Conservation (phyloP, 1,140 invertebrate genomes). For the Adoxophyes honmai region DNA sequence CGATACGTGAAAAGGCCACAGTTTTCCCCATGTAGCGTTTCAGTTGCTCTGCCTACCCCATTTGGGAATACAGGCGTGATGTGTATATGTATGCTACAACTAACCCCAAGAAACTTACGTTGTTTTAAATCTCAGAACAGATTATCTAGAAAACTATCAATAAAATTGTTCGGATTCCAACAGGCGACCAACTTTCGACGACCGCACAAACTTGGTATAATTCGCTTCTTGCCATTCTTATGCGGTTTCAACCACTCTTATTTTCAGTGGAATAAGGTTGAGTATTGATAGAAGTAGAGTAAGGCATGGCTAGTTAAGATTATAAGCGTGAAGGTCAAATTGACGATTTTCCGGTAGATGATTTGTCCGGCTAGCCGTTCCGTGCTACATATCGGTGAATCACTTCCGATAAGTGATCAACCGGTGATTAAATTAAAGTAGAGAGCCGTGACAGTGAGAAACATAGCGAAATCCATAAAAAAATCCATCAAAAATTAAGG, state of each 20-base stretch:
- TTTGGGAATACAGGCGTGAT: no score
- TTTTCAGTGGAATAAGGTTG: neutral
- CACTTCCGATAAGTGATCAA: neutral
- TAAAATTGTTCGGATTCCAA: neutral
- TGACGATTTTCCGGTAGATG: neutral
- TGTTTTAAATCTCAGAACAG: neutral
- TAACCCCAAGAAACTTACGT: neutral
- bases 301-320: neutral
- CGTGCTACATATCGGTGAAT: conserved; percentile 4
- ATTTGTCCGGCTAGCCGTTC: conserved; percentile 4
- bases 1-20: no score
- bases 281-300: neutral
- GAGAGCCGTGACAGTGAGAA: neutral
- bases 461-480: no score
- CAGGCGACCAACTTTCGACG: neutral
- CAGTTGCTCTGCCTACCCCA: no score
- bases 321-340: conserved; percentile 1
- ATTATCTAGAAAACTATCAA: neutral
- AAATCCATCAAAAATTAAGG: no score
- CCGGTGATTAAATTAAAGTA: neutral
- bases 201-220: neutral
- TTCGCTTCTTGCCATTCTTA: neutral
- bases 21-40: no score
- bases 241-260: neutral
- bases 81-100: no score